A percentile compares a stretch with the other conserved stretches of the same genome.
These are phyloP conservation scores for Caenorhabditis remanei DNA, from an alignment of 1,140 invertebrate species.

Conservation along the genomic window DNA sequence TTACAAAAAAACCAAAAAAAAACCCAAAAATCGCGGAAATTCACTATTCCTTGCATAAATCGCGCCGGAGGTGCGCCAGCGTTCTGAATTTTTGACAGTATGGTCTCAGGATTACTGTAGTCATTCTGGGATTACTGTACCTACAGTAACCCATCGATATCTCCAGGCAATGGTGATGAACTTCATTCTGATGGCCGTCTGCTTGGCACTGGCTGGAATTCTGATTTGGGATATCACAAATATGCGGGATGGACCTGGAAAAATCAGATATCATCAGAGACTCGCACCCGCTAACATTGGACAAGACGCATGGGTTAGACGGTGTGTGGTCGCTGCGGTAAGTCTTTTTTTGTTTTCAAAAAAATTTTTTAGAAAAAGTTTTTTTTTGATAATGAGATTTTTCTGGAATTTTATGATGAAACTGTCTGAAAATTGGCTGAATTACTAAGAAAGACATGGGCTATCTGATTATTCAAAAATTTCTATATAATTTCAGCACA, in stretches of 20 bases:
- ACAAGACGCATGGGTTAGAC: conserved; percentile 20
- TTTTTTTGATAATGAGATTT: background rate
- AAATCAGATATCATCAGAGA: conserved; percentile 3
- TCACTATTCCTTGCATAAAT: too few relatives aligned
- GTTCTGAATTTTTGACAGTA: background rate
- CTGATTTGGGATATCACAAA: conserved; percentile 35
- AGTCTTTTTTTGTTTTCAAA: background rate
- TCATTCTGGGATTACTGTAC: background rate
- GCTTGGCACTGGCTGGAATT: background rate
- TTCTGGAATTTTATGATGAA: background rate
- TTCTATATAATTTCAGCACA: too few relatives aligned
- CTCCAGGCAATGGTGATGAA: background rate
- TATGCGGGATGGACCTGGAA: background rate
- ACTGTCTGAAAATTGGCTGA: background rate
- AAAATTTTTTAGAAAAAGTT: background rate
- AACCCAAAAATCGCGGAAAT: too few relatives aligned
- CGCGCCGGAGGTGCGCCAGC: too few relatives aligned
- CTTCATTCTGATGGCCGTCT: background rate
- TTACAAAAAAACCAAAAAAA: too few relatives aligned
- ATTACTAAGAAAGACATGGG: too few relatives aligned
- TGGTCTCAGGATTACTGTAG: background rate
- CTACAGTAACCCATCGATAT: too few relatives aligned
- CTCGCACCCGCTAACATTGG: conserved; percentile 10
- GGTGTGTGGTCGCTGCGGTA: conserved; percentile 11
- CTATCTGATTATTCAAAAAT: too few relatives aligned